Evolutionary conservation across 2,888 invertebrate species (phyloP), one percentile per base, ranked within the genome.

Genomic region (Gymnosoma rotundatum): DNA sequence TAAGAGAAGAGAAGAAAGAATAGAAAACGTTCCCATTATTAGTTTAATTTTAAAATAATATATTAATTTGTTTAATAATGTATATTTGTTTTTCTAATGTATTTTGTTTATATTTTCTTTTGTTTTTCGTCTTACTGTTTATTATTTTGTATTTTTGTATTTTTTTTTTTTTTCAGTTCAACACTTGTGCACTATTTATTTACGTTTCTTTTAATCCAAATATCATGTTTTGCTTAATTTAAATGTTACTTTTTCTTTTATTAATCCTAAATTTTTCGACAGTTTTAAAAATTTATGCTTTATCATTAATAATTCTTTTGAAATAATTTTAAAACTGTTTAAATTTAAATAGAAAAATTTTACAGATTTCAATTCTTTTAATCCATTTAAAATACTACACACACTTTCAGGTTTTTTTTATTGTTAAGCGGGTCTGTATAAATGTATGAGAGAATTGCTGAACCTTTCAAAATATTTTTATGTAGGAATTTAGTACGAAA

Each of bases 101-200:
- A 42, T 12, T 75, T 79, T 75, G 83, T 76, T 79, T 75, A 79
- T 83, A 79, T 75, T 79, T 75, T 75, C 32, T 80, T 87, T 89
- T 42, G 12, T 42, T 42, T 42, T 42, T 42, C 38, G 12, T 12
- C 10, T 12, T 0, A 42, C 7, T 12, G 10, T 42, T 42, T 42
- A 42, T 42, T 32, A 6, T 32, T 32, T 8, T 25, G 25, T 25
- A 25, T 25, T 25, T 25, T 78, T 89, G 83, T 82, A 86, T 60
- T 73, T 86, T 83, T 61, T 36, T 63, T 50, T 69, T 74, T 67
- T 60, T 36, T 64, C 66, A 36, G 42, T 56, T 69, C 36, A 80
- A 73, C 58, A 67, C 67, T 76, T 80, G 64, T 78, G 52, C 18
- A 25, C 12, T 61, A 83, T 70, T 78, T 78, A 52, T 83, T 69